Percentiles rank a stretch among this genome's conserved stretches.
Evolutionary conservation across 2,888 invertebrate genomes (phyloP).

Genomic region (Orchestes rusci): DNA sequence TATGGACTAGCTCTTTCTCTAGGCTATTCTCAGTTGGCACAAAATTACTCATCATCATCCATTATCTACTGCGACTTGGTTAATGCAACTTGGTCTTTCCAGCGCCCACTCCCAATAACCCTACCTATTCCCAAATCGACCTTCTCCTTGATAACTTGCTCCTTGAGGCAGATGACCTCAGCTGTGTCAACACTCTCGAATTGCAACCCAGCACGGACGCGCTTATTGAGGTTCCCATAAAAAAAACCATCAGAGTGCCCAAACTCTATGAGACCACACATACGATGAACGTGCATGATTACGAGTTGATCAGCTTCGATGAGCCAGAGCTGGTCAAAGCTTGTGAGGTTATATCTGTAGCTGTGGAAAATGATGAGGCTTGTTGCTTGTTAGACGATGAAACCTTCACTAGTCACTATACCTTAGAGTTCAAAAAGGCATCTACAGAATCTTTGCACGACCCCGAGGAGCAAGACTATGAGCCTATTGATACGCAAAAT

Average conservation of each 20-base stretch:
- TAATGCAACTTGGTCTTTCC: slow-evolving; percentile 28
- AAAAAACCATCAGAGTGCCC: slow-evolving; percentile 35
- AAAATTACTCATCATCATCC: too few relatives aligned
- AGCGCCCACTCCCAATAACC: too few relatives aligned
- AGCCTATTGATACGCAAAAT: slow-evolving; percentile 34
- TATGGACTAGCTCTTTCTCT: too few relatives aligned
- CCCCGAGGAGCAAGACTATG: slow-evolving; percentile 36
- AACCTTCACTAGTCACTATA: slow-evolving; percentile 25
- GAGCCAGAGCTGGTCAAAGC: slow-evolving; percentile 15
- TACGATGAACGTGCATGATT: slow-evolving; percentile 32
- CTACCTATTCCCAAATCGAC: slow-evolving; percentile 42
- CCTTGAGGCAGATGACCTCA: slow-evolving; percentile 41
- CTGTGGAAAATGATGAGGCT: slow-evolving; percentile 32
- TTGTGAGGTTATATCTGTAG: slow-evolving; percentile 24
- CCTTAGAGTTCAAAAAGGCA: slow-evolving; percentile 28
- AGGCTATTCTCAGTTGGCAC: too few relatives aligned
- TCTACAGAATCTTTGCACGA: slow-evolving; percentile 32
- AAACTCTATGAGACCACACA: slow-evolving; percentile 38
- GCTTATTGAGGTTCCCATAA: slow-evolving; percentile 42
- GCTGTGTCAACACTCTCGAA: slow-evolving; percentile 39
- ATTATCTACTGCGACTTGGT: slow-evolving; percentile 35
- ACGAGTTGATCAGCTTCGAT: slow-evolving; percentile 26
- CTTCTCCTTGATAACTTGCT: slow-evolving; percentile 43
- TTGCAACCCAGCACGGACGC: slow-evolving; percentile 41
- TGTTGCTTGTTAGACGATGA: slow-evolving; percentile 27